These are phyloP conservation scores for Tetraodon nigroviridis DNA, from an alignment of 2,113 vertebrate genomes.

Conservation along the genomic window DNA sequence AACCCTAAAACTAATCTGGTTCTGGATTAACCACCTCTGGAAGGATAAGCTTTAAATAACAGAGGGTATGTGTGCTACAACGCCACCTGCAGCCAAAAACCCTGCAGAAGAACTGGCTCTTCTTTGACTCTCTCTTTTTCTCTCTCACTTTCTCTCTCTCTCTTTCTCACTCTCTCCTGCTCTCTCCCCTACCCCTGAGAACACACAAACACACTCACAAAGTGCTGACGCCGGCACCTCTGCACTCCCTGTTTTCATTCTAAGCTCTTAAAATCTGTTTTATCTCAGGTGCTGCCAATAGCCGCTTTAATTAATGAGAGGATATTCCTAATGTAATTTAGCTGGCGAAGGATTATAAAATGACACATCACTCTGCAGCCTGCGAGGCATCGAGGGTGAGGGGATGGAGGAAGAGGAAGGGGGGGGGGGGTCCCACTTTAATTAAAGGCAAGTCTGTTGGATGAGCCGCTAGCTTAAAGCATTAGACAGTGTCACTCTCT, in stretches of 20 bases:
- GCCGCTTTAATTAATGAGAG: conserved; percentile 74
- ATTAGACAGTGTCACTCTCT: conserved; percentile 55
- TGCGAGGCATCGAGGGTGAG: conserved; percentile 41
- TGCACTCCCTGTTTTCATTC: conserved; percentile 59
- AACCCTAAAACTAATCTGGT: conserved; percentile 44
- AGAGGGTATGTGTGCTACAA: conserved; percentile 9
- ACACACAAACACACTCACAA: conserved; percentile 27
- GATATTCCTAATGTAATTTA: conserved; percentile 72
- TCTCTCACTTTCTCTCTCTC: conserved; percentile 16
- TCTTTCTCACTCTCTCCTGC: conserved; percentile 13
- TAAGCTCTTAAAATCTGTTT: conserved; percentile 71
- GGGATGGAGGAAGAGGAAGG: conserved; percentile 13
- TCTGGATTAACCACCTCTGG: conserved; percentile 42
- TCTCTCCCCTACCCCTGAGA: conserved; percentile 9
- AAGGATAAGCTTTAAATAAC: conserved; percentile 31
- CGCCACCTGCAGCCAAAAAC: conserved; percentile 27
- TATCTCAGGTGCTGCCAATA: conserved; percentile 74
- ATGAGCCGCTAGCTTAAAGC: conserved; percentile 48
- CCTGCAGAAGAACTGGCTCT: too few species aligned
- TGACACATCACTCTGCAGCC: conserved; percentile 59
- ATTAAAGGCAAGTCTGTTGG: conserved; percentile 61
- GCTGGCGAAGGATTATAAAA: conserved; percentile 61
- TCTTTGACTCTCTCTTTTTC: conserved; percentile 12
- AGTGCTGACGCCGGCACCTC: conserved; percentile 65
- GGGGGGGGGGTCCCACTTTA: conserved; percentile 51